phyloP scores from a whole-genome alignment of 2,113 vertebrate genomes.

The Prionailurus bengalensis region DNA sequence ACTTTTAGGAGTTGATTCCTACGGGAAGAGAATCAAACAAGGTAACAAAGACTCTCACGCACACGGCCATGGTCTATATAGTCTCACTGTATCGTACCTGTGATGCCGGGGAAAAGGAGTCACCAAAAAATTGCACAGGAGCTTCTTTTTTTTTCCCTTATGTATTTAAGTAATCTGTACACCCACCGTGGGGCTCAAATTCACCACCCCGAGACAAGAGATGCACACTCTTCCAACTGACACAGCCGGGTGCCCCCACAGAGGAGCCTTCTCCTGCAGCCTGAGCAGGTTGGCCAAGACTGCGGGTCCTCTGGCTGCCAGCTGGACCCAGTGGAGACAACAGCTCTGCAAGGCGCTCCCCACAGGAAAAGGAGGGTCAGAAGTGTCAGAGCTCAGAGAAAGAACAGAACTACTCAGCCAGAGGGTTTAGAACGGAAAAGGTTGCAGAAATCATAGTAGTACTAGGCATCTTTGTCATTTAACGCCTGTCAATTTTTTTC shows the following conservation, averaged over 20 bases:
- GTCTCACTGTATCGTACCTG: not conserved
- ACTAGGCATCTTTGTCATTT: slow-evolving; percentile 12
- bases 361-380: not conserved
- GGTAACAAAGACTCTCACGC: not conserved
- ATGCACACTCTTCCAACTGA: not conserved
- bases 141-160: not conserved
- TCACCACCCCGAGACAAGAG: not conserved
- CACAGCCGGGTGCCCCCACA: not conserved
- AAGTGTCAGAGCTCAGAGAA: not conserved
- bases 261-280: not conserved
- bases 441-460: not conserved
- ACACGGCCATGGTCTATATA: not conserved
- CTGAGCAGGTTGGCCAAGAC: not conserved
- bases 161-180: not conserved
- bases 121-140: not conserved
- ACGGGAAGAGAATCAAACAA: slow-evolving; percentile 12
- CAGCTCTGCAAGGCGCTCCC: not conserved
- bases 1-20: slow-evolving; percentile 40
- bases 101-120: not conserved
- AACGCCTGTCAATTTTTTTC: slow-evolving; percentile 26
- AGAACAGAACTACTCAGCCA: not conserved
- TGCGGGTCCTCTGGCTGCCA: not conserved
- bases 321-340: not conserved
- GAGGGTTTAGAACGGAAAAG: not conserved
- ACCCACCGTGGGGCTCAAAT: not conserved